Base-by-base conservation (phyloP, 2,888 invertebrate genomes). In the Cremastinae sp. region DNA sequence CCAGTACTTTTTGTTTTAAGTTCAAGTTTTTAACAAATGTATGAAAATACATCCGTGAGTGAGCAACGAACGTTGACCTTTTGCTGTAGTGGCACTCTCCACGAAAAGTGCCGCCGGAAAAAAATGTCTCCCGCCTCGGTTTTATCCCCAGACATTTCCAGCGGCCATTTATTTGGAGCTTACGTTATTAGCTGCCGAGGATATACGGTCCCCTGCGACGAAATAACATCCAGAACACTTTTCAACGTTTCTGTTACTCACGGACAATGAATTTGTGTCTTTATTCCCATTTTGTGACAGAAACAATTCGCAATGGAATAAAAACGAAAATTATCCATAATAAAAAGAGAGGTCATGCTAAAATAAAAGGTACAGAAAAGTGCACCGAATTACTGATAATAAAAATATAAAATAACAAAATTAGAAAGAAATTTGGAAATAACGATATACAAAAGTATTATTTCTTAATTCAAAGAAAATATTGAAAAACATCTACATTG, bases 121-220 rank as follows among this genome's bases (percentile, higher is more conserved):
- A 22, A 66, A 53, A 22, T 53, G 22, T 66, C 65, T 72, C 49
- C 51, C 49, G 28, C 43, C 51, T 36, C 14, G 18, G 18, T 69
- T 53, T 22, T 45, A 0, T 43, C 36, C 61, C 59, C 9, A 38
- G 22, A 49, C 34, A 14, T 38, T 18, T 66, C 47, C 38, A 41
- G 66, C 51, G 62, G 51, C 58, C 71, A 75, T 75, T 75, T 58
- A 72, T 75, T 49, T 62, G 36, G 22, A 18, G 43, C 56, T 71
- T 62, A 51, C 66, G 62, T 75, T 71, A 62, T 71, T 68, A 72
- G 62, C 45, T 41, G 41, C 28, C 61, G 10, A 36, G 59, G 36
- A 61, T 28, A 28, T 22, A 41, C 34, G 18, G 45, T 34, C 51
- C 38, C 45, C 14, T 36, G 64, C 16, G 43, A 28, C 20, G 20